Base-by-base conservation (phyloP, 2,113 vertebrate genomes). In the Pangasianodon gigas region DNA sequence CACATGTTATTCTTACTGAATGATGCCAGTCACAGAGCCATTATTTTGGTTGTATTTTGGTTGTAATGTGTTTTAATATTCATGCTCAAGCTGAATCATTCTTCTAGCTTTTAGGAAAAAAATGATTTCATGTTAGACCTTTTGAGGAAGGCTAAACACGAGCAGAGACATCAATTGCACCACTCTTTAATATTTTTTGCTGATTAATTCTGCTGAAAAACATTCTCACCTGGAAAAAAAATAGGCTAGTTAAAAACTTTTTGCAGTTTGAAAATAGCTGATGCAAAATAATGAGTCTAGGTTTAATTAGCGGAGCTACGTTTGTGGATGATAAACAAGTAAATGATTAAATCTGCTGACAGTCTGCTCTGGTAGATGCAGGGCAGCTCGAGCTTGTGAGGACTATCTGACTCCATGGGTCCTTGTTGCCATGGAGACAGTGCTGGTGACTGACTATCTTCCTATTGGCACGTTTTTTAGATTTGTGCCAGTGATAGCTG, bases 361-460 rank as follows among this genome's bases (percentile, higher is more conserved):
- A 88, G 85, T 91, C 84, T 91, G 60, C 77, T 71, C 77, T 79
- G 85, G 91, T 67, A 88, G 90, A 86, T 89, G 85, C 69, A 89
- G 87, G 88, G 85, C 71, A 85, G 80, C 81, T 48, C 77, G 24
- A 21, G 88, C 48, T 48, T n/a, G 83, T n/a, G 81, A 69, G 37
- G 54, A 89, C 88, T 60, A 86, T 83, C 91, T 69, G 86, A 90
- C 86, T 89, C 82, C 7, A 60, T 41, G 84, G 89, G 82, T 91
- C 90, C 75, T 88, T 90, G 93, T 93, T 92, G 91, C 92, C 90
- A 94, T 90, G 89, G 93, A 90, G 89, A 94, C 87, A 90, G 90
- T 46, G 60, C 88, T 80, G 44, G 84, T 89, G 86, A 89, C 84
- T 77, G 74, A 86, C 85, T 69, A 87, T 88, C 91, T 89, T 87